Conservation (phyloP, 2,888 invertebrate genomes). For the Cephus pulcher region DNA sequence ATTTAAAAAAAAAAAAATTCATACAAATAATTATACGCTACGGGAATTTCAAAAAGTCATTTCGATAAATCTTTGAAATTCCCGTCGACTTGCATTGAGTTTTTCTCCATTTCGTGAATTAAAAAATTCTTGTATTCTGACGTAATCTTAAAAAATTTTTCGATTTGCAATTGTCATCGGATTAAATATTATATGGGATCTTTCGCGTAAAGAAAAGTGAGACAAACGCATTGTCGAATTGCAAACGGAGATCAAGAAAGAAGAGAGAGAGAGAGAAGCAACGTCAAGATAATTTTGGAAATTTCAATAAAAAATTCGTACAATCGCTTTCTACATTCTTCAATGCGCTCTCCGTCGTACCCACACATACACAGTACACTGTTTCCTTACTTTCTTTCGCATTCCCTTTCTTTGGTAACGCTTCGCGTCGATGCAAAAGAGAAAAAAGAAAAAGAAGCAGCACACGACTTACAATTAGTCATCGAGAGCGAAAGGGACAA, state of each 20-base stretch:
- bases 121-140: background rate
- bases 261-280: background rate
- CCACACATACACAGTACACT: background rate
- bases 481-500: conserved; percentile 8
- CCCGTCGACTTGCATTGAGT: background rate
- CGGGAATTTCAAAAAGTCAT: background rate
- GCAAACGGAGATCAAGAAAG: background rate
- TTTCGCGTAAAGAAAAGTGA: background rate
- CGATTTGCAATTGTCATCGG: background rate
- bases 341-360: background rate
- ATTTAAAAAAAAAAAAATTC: background rate
- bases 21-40: background rate
- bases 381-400: background rate
- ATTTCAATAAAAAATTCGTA: background rate
- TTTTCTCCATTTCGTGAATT: background rate
- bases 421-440: conserved; percentile 10
- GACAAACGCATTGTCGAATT: background rate
- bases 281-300: background rate
- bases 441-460: background rate
- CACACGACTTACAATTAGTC: background rate
- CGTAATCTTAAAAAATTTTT: background rate
- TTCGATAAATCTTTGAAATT: background rate
- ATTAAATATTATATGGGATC: background rate
- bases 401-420: conserved; percentile 27
- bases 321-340: background rate